phyloP scores from a whole-genome alignment of 2,113 vertebrate genomes.

The Poeciliopsis occidentalis region DNA sequence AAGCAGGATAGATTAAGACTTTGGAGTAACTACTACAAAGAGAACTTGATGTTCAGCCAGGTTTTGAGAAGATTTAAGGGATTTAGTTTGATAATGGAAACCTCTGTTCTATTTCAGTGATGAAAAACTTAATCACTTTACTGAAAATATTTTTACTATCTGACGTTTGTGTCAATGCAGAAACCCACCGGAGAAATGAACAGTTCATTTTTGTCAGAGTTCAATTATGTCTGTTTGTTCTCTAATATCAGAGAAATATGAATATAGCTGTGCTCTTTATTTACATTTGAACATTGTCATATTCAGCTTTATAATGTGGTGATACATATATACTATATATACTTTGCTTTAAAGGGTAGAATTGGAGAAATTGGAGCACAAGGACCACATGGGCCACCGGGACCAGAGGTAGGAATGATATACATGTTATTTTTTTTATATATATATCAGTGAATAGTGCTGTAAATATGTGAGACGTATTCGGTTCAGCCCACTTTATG shows the following conservation, averaged over 20 bases:
- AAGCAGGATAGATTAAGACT: neutral
- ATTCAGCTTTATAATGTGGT: neutral
- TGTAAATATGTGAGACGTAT: neutral
- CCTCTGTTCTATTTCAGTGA: neutral
- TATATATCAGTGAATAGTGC: neutral
- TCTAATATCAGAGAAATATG: neutral
- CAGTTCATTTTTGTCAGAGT: neutral
- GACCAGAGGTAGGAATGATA: constrained; percentile 90
- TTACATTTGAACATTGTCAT: neutral
- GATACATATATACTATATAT: too few relatives aligned
- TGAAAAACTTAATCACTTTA: neutral
- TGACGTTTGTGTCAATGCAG: neutral
- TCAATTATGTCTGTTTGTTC: neutral
- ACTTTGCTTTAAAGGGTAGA: constrained; percentile 83
- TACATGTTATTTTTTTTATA: neutral
- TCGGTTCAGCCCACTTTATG: neutral
- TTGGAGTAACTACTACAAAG: neutral
- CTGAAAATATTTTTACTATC: neutral
- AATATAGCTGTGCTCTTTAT: neutral
- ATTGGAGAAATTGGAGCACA: constrained; percentile 85
- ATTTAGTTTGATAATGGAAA: neutral
- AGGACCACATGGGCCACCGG: constrained; percentile 87
- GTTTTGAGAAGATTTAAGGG: neutral
- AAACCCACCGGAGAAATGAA: neutral
- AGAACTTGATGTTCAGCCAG: neutral